Evolutionary conservation across 2,113 vertebrate species (phyloP), one percentile per base, ranked within the genome.

Genomic region (Cynopterus brachyotis): DNA sequence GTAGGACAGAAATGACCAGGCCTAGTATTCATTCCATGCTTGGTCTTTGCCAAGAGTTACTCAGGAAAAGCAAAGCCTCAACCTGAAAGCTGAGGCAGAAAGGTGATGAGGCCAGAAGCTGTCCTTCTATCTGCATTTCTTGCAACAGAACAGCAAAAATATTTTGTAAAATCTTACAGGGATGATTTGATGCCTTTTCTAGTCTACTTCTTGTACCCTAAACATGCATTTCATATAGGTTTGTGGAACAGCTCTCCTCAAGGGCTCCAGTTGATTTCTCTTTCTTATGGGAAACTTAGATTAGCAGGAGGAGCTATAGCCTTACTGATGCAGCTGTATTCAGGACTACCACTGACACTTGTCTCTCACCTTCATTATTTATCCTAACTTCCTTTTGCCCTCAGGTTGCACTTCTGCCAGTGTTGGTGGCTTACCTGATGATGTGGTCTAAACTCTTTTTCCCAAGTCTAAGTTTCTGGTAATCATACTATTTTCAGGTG

Each of bases 151-250:
- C 2, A 53, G 5, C 50, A 20, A 64, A 42, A 30, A 62, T 60
- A 64, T 42, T 73, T n/a, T 72, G 53, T 62, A 53, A 79, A 3
- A 59, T 32, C 50, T 37, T 40, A 32, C 24, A 24, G 35, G n/a
- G 24, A 0, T 0, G 10, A 42, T n/a, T 30, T 1, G 2, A n/a
- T 59, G 55, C 2, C 62, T 53, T 15, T 62, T 50, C 4, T 16
- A 78, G 13, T 35, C 28, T 2, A 6, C 42, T 1, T 62, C 64
- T 64, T 45, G 6, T 55, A 13, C 59, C 28, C 15, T 45, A 42
- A 26, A 28, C 11, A 66, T 35, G 35, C 6, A 73, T 19, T 88
- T 62, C 19, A 17, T 91, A 11, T 24, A n/a, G 4, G 1, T 60
- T 53, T n/a, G 72, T 40, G 15, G 15, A 53, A 35, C 5, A 30